phyloP scores from a whole-genome alignment of 2,797 vertebrate genomes.

The Australoheros facetus region DNA sequence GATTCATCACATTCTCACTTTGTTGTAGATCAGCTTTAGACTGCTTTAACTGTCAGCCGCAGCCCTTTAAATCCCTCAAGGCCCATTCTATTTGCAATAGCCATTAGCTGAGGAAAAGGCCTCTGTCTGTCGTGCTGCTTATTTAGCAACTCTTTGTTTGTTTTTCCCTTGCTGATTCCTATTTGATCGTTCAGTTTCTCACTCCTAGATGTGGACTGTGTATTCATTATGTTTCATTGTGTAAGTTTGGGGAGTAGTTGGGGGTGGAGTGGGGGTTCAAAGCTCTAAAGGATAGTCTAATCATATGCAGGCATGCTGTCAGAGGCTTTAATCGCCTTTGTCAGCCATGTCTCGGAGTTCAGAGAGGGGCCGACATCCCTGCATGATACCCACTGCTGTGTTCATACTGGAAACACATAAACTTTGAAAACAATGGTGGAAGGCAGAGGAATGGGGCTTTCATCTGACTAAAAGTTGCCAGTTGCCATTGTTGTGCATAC shows the following conservation, averaged over 20 bases:
- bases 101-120: conserved; percentile 68
- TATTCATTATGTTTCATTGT: conserved; percentile 36
- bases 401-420: conserved; percentile 49
- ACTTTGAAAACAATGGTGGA: conserved; percentile 65
- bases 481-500: conserved; percentile 35
- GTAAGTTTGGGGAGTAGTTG: conserved; percentile 37
- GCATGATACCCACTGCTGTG: conserved; percentile 52
- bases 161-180: conserved; percentile 62
- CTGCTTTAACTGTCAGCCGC: conserved; percentile 72
- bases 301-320: conserved; percentile 65
- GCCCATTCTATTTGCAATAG: conserved; percentile 69
- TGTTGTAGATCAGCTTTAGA: conserved; percentile 72
- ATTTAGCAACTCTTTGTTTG: conserved; percentile 72
- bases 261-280: conserved; percentile 42
- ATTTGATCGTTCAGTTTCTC: conserved; percentile 56
- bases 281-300: conserved; percentile 62
- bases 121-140: conserved; percentile 57
- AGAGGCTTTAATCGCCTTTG: conserved; percentile 72
- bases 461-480: conserved; percentile 57
- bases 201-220: conserved; percentile 37
- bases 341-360: conserved; percentile 65
- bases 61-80: conserved; percentile 70
- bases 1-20: conserved; percentile 72
- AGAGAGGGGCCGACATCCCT: conserved; percentile 58
- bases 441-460: conserved; percentile 51